phyloP scores from a whole-genome alignment of 1,140 invertebrate genomes.

The Drosophila triauraria region DNA sequence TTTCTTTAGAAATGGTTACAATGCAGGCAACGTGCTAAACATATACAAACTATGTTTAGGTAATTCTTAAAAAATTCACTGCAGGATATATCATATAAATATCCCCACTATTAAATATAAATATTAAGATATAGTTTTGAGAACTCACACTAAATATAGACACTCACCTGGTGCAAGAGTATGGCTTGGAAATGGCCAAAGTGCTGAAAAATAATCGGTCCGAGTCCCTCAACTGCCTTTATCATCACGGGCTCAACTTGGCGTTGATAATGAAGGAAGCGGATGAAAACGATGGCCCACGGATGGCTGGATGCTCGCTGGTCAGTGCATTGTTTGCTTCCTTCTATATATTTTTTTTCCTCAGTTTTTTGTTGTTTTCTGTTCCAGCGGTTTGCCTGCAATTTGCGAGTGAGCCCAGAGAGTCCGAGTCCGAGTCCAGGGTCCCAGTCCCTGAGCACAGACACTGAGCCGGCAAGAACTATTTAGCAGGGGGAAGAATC shows the following conservation, averaged over 20 bases:
- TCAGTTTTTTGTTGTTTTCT: slow-evolving; percentile 20
- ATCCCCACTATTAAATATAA: too few species aligned
- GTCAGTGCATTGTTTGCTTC: slow-evolving; percentile 61
- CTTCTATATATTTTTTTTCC: slow-evolving; percentile 26
- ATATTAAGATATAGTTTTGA: background rate
- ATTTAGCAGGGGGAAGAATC: slow-evolving; percentile 57
- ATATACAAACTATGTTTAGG: too few species aligned
- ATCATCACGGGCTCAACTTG: slow-evolving; percentile 78
- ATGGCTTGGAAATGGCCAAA: slow-evolving; percentile 36
- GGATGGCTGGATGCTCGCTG: slow-evolving; percentile 47
- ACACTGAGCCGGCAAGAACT: slow-evolving; percentile 53
- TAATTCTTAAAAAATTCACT: too few species aligned
- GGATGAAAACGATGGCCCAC: slow-evolving; percentile 37
- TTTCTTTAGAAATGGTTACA: too few species aligned
- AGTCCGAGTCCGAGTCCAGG: slow-evolving; percentile 1
- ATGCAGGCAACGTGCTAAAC: too few species aligned
- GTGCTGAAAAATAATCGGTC: slow-evolving; percentile 69
- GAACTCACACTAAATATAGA: accelerated
- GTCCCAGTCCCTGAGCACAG: slow-evolving; percentile 13
- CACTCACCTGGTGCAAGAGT: background rate
- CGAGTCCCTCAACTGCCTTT: slow-evolving; percentile 70
- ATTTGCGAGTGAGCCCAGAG: slow-evolving; percentile 52
- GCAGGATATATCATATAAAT: too few species aligned
- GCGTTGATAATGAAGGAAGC: slow-evolving; percentile 72
- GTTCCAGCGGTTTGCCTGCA: slow-evolving; percentile 65